phyloP scores from a whole-genome alignment of 2,113 vertebrate genomes.

The Taxidea taxus region DNA sequence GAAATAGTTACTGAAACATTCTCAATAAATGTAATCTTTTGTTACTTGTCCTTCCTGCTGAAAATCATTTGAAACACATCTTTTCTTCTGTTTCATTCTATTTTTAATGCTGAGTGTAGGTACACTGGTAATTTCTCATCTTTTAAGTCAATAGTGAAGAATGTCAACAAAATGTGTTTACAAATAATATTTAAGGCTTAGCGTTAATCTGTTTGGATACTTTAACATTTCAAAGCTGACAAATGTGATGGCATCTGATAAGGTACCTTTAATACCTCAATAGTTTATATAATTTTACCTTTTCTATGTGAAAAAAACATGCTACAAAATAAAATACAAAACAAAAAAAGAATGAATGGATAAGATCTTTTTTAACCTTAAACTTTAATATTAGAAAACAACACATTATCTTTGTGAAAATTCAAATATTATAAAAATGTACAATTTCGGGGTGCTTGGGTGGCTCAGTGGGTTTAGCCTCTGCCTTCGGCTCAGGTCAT shows the following conservation, averaged over 20 bases:
- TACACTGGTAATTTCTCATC: background rate
- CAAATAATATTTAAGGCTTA: slow-evolving; percentile 45
- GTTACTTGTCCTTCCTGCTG: background rate
- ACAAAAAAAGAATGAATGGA: slow-evolving; percentile 8
- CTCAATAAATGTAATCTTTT: background rate
- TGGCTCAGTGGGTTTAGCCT: too few species aligned
- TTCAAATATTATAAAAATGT: background rate
- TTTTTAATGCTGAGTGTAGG: background rate
- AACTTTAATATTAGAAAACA: background rate
- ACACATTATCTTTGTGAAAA: background rate
- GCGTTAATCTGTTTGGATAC: slow-evolving; percentile 55
- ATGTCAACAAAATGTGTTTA: slow-evolving; percentile 58
- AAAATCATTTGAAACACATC: slow-evolving; percentile 15
- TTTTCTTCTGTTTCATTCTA: background rate
- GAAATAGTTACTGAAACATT: background rate
- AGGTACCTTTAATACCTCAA: slow-evolving; percentile 40
- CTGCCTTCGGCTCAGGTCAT: too few species aligned
- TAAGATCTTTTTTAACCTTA: slow-evolving; percentile 28
- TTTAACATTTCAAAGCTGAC: slow-evolving; percentile 48
- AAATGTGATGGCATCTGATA: slow-evolving; percentile 13
- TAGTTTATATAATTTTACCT: slow-evolving; percentile 42
- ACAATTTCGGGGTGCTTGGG: too few species aligned
- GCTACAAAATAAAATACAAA: slow-evolving; percentile 31
- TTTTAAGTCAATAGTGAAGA: slow-evolving; percentile 57
- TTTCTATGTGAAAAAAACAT: slow-evolving; percentile 59